Evolutionary conservation across 64 coral and sea anemone species (phyloP), one percentile per base, ranked within the genome.

Genomic region (Montipora efflorescens): DNA sequence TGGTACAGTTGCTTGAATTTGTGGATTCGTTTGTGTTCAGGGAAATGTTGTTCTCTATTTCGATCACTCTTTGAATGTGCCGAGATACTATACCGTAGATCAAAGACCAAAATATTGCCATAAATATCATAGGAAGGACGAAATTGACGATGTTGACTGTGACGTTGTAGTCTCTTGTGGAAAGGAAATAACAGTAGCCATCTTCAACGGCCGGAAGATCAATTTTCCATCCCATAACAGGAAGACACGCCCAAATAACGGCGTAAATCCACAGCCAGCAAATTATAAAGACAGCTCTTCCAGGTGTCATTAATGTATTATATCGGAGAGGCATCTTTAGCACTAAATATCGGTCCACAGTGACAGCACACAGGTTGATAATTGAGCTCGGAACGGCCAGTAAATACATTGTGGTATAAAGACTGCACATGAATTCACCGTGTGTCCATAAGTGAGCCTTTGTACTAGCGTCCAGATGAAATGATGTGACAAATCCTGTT

Each of bases 361-460:
- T 98, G 25, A 98, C 93, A 6, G 96, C 96, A 18, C 93, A 94
- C 36, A 98, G 86, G 68, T 98, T 98, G 14, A 98, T 98, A 16
- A 98, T 67, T 15, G 96, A 95, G 1, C 93, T 90, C 21, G 96
- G 96, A 2, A 86, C 84, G 13, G 87, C 93, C 7, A 98, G 88
- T 71, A 98, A 79, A 55, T 95, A 98, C 78, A 98, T 87, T 13
- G 92, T 88, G 13, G 89, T 92, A 90, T 90, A 98, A 36, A 98
- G 44, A 48, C 73, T 84, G 67, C 96, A 98, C 89, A 95, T 79
- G 15, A 94, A 81, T 64, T 74, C 89, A 0, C 96, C 96, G 48
- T 98, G 89, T 8, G 57, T 78, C 96, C 96, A 98, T 3, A 43
- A 7, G 0, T 59, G 18, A 19, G 74, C 49, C 15, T 55, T 58